phyloP scores from a whole-genome alignment of 2,113 vertebrate species.

The Dipodomys stephensi region DNA sequence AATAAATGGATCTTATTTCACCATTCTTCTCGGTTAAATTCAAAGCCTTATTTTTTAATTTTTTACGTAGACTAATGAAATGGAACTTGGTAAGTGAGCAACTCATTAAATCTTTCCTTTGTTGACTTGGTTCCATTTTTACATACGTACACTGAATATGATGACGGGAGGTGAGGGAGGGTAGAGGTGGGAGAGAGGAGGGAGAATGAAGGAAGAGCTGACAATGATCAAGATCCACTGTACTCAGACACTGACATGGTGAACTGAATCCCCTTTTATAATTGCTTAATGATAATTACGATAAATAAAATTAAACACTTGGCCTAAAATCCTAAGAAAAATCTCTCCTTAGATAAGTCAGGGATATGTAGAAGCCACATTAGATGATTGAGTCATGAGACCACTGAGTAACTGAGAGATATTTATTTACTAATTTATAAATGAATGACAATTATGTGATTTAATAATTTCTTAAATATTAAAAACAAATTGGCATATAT shows the following conservation, averaged over 20 bases:
- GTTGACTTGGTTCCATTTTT: no score
- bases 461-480: constrained; percentile 38
- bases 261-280: no score
- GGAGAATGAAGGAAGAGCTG: no score
- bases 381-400: not conserved
- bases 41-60: no score
- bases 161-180: no score
- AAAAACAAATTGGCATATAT: constrained; percentile 4
- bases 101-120: not conserved
- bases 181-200: no score
- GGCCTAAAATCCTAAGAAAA: no score
- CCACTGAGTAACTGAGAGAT: not conserved
- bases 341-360: not conserved
- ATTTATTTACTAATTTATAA: constrained; percentile 40
- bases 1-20: not conserved
- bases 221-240: no score
- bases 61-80: not conserved
- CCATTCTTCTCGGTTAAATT: not conserved
- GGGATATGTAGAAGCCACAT: not conserved
- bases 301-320: no score
- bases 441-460: not conserved
- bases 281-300: no score
- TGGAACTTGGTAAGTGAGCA: not conserved
- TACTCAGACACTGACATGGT: no score
- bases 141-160: no score